phyloP scores from a whole-genome alignment of 1,140 invertebrate genomes.

The Caenorhabditis remanei region DNA sequence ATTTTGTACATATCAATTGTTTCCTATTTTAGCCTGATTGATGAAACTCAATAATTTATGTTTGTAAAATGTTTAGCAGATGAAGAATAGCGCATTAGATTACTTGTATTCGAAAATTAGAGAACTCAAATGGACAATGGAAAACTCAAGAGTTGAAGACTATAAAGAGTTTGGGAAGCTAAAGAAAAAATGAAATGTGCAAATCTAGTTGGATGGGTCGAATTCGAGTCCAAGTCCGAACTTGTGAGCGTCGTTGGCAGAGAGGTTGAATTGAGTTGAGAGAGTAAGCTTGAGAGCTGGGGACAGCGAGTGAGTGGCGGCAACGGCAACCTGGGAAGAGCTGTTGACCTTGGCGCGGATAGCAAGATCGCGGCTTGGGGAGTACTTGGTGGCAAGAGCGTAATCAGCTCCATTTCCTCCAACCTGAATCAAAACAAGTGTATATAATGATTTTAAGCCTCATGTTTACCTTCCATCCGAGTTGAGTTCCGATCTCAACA shows the following conservation, averaged over 20 bases:
- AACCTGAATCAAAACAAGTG: constrained; percentile 12
- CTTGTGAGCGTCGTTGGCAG: constrained; percentile 66
- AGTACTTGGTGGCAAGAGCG: constrained; percentile 74
- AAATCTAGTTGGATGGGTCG: constrained; percentile 60
- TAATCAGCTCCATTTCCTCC: constrained; percentile 70
- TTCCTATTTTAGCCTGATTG: neutral
- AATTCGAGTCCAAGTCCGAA: constrained; percentile 69
- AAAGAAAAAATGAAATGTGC: neutral
- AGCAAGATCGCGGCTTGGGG: constrained; percentile 69
- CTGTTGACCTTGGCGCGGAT: constrained; percentile 77
- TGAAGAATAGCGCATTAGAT: constrained; percentile 10
- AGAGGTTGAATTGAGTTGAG: constrained; percentile 68
- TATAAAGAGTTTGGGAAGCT: constrained; percentile 9
- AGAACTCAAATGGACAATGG: constrained; percentile 44
- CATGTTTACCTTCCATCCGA: constrained; percentile 70
- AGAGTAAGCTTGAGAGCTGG: constrained; percentile 65
- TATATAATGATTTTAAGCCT: neutral
- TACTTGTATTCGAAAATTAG: constrained; percentile 44
- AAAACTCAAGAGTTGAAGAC: constrained; percentile 12
- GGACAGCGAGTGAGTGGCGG: constrained; percentile 65
- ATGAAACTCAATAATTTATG: constrained; percentile 51
- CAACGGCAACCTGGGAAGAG: constrained; percentile 62
- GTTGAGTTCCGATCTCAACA: constrained; percentile 74
- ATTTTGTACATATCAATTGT: constrained; percentile 43
- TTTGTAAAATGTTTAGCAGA: constrained; percentile 22